Evolutionary conservation across 2,888 invertebrate species (phyloP), one percentile per base, ranked within the genome.

Genomic region (Hydroisotoma schaefferi): DNA sequence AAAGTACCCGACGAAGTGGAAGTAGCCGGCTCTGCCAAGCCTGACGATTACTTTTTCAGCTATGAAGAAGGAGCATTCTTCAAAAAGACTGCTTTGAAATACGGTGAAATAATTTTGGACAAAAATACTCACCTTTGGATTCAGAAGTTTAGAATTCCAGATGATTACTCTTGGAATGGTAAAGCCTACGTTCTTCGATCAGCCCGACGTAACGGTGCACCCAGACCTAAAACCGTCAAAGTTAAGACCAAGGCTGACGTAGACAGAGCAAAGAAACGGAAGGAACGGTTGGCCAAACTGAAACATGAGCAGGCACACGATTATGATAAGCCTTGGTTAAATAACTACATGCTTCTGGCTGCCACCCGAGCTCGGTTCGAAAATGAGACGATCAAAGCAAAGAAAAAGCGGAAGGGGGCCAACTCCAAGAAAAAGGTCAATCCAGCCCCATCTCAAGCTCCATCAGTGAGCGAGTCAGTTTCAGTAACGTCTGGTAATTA

Each of bases 321-420:
- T 20, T 65, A 65, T 47, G 48, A 61, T 2, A 29, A 51, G 2
- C 61, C 65, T 1, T 65, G 65, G 65, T 46, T 65, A 2, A 57
- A 61, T 15, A 59, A 61, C 43, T 61, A 46, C 29, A 43, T 58
- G 8, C 26, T 37, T 2, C 38, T 57, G n/a, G 65, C 65, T 6
- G 65, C 65, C 2, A 59, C 58, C 46, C 43, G 59, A 26, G 44
- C 44, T 15, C 53, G 65, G 0, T 56, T 59, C 10, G 61, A 56
- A 2, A 43, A 58, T 12, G 59, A 61, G 33, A 26, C n/a, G n/a
- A n/a, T n/a, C n/a, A n/a, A n/a, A n/a, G n/a, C n/a, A n/a, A n/a
- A n/a, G n/a, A n/a, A n/a, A n/a, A n/a, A n/a, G n/a, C n/a, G n/a
- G n/a, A n/a, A n/a, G n/a, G n/a, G n/a, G n/a, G n/a, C n/a, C n/a